Base-by-base conservation (phyloP, 2,888 invertebrate genomes). In the Catocala nupta region DNA sequence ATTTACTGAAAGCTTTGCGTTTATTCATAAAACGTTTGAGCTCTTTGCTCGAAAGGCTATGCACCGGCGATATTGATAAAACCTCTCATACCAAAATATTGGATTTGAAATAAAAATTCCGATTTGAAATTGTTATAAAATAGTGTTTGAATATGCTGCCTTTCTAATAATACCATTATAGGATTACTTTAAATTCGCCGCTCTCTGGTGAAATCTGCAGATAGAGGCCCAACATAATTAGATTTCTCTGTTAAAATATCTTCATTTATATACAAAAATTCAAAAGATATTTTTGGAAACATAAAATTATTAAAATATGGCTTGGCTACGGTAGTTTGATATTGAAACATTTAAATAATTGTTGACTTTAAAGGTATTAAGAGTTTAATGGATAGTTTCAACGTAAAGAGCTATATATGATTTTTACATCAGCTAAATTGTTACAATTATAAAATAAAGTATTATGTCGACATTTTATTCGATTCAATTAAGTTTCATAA, bases 11-110 rank as follows among this genome's bases (percentile, higher is more conserved):
- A 25, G 8, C 16, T 48, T 33, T 48, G 48, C 25, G 10, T 25
- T 48, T 48, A 48, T 48, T 25, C 47, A 47, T 13, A 47, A 47
- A 47, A 25, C 48, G 48, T 48, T 25, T 13, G 48, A 25, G 48
- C 25, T 25, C 48, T 10, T 48, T 48, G 48, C 48, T 8, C 48
- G 8, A 48, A 11, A 48, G 25, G 48, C 48, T 8, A 13, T 13
- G 25, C 11, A 5, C 8, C 10, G 0, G 10, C 10, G 48, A 48
- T 48, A 48, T 48, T 33, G 16, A 16, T 10, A 48, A 48, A 48
- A 9, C 16, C 8, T 16, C 25, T 45, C 8, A 25, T 48, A 13
- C 9, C 48, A 25, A 48, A 44, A 13, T 47, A 48, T 48, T 25
- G 48, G 25, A 8, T 25, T 25, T 25, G 9, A 25, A 48, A 48